phyloP scores from a whole-genome alignment of 2,113 vertebrate genomes.

The Aix galericulata region DNA sequence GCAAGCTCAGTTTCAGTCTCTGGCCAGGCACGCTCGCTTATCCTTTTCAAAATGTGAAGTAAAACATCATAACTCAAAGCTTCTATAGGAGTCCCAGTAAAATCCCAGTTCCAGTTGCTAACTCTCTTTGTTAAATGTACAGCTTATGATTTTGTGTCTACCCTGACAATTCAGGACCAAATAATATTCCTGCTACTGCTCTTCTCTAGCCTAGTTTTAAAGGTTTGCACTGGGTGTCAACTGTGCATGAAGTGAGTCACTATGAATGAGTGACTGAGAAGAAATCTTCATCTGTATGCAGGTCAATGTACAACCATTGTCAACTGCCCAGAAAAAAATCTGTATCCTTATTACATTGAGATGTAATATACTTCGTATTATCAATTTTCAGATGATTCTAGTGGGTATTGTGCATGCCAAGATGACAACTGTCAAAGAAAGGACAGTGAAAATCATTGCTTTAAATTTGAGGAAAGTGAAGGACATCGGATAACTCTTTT shows the following conservation, averaged over 20 bases:
- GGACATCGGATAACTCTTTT: background rate
- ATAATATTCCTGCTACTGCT: background rate
- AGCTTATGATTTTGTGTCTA: background rate
- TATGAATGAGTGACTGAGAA: background rate
- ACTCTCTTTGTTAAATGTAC: background rate
- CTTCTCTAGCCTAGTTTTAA: background rate
- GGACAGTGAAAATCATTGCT: background rate
- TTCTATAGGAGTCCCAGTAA: background rate
- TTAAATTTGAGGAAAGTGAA: background rate
- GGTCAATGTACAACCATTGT: background rate
- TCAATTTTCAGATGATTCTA: background rate
- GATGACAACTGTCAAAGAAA: background rate
- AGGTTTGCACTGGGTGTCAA: background rate
- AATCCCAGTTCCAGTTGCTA: background rate
- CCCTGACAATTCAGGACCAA: background rate
- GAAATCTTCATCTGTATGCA: background rate
- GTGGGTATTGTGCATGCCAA: background rate
- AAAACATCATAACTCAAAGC: background rate
- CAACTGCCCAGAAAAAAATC: background rate
- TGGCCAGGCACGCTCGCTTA: background rate
- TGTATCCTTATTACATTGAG: background rate
- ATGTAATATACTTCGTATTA: background rate
- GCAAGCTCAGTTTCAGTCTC: background rate
- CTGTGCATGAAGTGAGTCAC: background rate
- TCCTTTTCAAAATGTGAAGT: background rate